Evolutionary conservation across 2,113 vertebrate species (phyloP), one percentile per base, ranked within the genome.

Genomic region (Salvelinus namaycush): DNA sequence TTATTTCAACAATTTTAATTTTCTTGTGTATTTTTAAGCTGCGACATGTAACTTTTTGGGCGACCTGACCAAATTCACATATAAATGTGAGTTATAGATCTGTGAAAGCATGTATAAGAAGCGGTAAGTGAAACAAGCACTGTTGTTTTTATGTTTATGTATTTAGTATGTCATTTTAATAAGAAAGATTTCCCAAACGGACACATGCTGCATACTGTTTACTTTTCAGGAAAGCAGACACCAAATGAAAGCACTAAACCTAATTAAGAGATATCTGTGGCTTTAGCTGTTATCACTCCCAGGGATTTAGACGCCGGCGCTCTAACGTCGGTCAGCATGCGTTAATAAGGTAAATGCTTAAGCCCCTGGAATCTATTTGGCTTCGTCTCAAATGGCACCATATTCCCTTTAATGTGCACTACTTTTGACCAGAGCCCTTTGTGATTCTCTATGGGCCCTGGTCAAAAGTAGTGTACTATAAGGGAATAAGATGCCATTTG

Each of bases 251-350:
- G 71, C 49, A 54, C 12, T 73, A 70, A 31, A 60, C 73, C 16
- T 26, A 72, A 60, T 68, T 75, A 73, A 79, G 39, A 74, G 27
- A 75, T 71, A 70, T 54, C 49, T 75, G 16, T 74, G 49, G 76
- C 65, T 81, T 75, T 65, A 72, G 74, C 60, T 78, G 70, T 79
- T 79, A 85, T 86, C 82, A 51, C 34, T 57, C 76, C 72, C 73
- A 8, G 60, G 29, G 73, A 59, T 81, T 82, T 79, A n/a, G 18
- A 59, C 76, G 64, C 51, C 51, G 26, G 69, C 69, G 49, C 49
- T 16, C 49, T 14, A 16, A 3, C 51, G 51, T 54, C 51, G 5
- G 51, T 77, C 69, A 39, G 69, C 62, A 76, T 26, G 18, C 59
- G 60, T 74, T 83, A 51, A 83, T 71, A 74, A 73, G 83, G 69